Conservation (phyloP, 2,888 invertebrate species). For the Clitarchus hookeri region DNA sequence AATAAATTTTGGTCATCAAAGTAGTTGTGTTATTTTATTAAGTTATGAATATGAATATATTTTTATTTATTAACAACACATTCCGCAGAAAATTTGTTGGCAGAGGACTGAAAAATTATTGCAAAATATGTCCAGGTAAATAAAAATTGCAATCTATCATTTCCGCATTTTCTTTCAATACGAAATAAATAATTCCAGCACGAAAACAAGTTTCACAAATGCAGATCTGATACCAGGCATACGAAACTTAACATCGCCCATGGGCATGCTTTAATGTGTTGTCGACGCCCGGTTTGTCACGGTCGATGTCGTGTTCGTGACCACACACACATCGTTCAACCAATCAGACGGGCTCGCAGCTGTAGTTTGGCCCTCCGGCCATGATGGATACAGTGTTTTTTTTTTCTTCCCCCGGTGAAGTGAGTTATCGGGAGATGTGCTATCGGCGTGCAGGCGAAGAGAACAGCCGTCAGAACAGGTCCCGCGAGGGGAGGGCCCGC, state of each 20-base stretch:
- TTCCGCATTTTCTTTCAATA: background rate
- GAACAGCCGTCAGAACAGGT: background rate
- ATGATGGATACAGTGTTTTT: background rate
- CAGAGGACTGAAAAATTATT: no score
- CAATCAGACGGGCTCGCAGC: no score
- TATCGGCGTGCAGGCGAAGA: background rate
- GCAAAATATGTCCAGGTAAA: no score
- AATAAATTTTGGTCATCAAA: no score
- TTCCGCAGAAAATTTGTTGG: no score
- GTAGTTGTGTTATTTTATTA: no score
- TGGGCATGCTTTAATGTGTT: background rate
- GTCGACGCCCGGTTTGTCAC: background rate
- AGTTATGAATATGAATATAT: no score
- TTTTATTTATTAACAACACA: no score
- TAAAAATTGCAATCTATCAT: no score
- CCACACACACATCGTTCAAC: background rate
- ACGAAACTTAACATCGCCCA: background rate
- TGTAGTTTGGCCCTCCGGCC: no score
- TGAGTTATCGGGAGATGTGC: constrained; percentile 14
- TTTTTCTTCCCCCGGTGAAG: background rate
- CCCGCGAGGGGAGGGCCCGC: background rate
- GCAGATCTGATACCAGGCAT: background rate
- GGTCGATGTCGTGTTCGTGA: background rate
- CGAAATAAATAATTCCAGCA: background rate
- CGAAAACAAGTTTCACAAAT: background rate